Base-by-base conservation (phyloP, 2,797 vertebrate species). In the Tapirus indicus region DNA sequence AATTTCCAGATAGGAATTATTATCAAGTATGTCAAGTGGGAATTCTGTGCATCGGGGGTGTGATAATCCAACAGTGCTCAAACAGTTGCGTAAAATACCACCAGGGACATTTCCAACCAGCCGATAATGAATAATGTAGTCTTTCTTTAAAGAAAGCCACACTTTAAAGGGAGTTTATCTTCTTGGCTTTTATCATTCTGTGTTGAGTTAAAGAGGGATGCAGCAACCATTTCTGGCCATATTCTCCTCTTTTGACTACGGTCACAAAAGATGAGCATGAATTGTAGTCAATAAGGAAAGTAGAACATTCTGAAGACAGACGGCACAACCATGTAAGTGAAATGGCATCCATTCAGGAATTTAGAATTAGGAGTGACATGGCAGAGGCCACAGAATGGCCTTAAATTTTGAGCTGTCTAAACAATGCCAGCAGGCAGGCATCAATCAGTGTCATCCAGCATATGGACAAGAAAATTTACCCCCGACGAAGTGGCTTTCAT, bases 371-470 rank as follows among this genome's bases (percentile, higher is more conserved):
- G 58, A 93, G 77, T 93, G 47, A 78, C 93, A 78, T 95, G 2
- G 82, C 54, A 95, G 85, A 97, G 52, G 21, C 89, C 86, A 91
- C 89, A 97, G 86, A 97, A 41, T 94, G 94, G 79, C 82, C 94
- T 98, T 97, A 97, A 97, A 98, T 98, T 98, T 96, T 95, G 97
- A 98, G 71, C 88, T 89, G 90, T 97, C 96, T 88, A 93, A 98
- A 98, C 87, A 98, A 92, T 95, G 92, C 93, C 97, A 96, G 93
- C 87, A 95, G 97, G 92, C 84, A 94, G 94, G n/a, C 91, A 93
- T 96, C 92, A 82, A 93, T 95, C 97, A 98, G 96, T 94, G 93
- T 85, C 96, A 96, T 72, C 94, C 95, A 97, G 95, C 96, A 94
- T 94, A 97, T 95, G 83, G 97, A 97, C 85, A 94, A 84, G 91